Conservation (phyloP, 1,140 invertebrate genomes). For the Magallana gigas region DNA sequence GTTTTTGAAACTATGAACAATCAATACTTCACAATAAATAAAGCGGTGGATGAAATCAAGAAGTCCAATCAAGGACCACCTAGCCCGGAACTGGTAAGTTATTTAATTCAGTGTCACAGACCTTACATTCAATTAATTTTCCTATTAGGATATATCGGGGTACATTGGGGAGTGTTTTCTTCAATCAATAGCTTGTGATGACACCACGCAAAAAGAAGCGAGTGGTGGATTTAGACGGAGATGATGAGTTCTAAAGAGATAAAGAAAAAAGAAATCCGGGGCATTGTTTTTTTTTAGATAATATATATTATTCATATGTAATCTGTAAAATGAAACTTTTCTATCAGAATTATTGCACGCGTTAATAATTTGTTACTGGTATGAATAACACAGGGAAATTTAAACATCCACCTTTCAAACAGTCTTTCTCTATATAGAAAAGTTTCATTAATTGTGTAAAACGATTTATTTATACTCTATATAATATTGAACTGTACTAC, state of each 20-base stretch:
- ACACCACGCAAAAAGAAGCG: not conserved
- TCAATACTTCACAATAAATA: too few species aligned
- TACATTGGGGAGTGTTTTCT: not conserved
- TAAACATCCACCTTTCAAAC: too few species aligned
- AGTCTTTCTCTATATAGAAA: not conserved
- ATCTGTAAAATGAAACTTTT: not conserved
- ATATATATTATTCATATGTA: not conserved
- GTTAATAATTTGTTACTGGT: too few species aligned
- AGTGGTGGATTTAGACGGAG: not conserved
- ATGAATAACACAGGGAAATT: too few species aligned
- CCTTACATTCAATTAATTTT: not conserved
- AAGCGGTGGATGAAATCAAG: too few species aligned
- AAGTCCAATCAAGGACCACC: too few species aligned
- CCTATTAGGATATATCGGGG: not conserved
- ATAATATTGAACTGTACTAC: too few species aligned
- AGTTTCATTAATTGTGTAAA: constrained; percentile 1
- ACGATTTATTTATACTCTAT: too few species aligned
- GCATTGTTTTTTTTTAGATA: too few species aligned
- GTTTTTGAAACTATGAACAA: too few species aligned
- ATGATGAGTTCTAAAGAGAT: not conserved
- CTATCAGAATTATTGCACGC: too few species aligned
- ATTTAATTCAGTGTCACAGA: not conserved
- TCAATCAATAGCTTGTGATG: constrained; percentile 10
- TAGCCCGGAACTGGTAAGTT: not conserved
- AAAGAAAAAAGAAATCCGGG: not conserved